Percentiles rank a stretch among this genome's conserved stretches.
phyloP scores from a whole-genome alignment of 2,113 vertebrate species.

The Sialia sialis region DNA sequence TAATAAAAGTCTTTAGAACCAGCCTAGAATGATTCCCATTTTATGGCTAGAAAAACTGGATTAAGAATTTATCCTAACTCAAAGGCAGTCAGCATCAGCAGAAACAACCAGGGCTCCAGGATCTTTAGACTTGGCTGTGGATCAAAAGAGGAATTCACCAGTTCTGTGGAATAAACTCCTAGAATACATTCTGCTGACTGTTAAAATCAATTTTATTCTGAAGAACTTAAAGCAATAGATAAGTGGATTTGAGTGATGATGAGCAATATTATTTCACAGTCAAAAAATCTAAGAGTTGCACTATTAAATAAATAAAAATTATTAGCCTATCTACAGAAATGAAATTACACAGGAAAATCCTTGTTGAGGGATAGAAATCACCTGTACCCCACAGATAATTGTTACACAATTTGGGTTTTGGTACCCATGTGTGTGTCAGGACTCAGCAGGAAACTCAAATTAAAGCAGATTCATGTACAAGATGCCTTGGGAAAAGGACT shows the following conservation, averaged over 20 bases:
- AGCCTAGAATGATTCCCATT: neutral
- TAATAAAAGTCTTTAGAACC: neutral
- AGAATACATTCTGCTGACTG: neutral
- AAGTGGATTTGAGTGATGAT: neutral
- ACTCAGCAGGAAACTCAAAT: neutral
- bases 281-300: neutral
- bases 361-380: neutral
- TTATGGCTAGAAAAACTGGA: constrained; percentile 24
- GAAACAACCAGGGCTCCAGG: neutral
- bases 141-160: neutral
- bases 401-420: neutral
- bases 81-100: neutral
- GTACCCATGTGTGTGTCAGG: neutral
- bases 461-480: neutral
- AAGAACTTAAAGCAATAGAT: neutral
- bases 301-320: neutral
- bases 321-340: neutral
- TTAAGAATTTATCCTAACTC: neutral
- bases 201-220: neutral
- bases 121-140: neutral
- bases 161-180: neutral
- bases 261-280: neutral
- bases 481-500: neutral
- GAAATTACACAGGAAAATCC: neutral
- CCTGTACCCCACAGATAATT: fast-evolving